phyloP scores from a whole-genome alignment of 1,140 invertebrate genomes.

The Heliconius eleuchia region DNA sequence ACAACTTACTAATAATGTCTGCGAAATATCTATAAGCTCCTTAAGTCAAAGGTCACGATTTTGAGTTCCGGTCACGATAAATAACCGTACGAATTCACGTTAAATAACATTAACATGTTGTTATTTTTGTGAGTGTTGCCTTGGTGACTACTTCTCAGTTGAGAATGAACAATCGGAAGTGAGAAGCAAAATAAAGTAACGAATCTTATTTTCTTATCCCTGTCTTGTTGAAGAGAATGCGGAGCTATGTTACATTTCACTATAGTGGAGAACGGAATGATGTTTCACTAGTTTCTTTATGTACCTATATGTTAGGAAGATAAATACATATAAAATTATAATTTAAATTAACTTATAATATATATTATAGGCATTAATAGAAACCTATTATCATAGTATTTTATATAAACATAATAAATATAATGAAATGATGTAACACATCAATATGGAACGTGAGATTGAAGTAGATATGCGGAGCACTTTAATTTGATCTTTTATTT shows the following conservation, averaged over 20 bases:
- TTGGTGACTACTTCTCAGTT: slow-evolving; percentile 2
- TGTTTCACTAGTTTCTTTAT: no score
- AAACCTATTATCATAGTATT: neutral
- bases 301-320: neutral
- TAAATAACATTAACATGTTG: neutral
- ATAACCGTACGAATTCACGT: neutral
- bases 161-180: neutral
- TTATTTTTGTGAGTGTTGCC: neutral
- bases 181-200: neutral
- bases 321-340: no score
- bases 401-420: neutral
- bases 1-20: neutral
- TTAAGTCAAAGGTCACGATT: neutral
- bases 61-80: neutral
- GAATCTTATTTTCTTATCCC: no score
- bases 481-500: slow-evolving; percentile 4
- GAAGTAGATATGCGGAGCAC: neutral
- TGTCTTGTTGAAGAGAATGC: no score
- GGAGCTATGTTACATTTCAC: no score
- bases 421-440: neutral
- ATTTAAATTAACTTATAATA: neutral
- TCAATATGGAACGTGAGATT: neutral
- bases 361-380: neutral
- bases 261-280: no score
- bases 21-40: neutral